A percentile compares a stretch with the other conserved stretches of the same genome.
Conservation (phyloP, 1,140 invertebrate genomes). For the Aphaenogaster floridana region DNA sequence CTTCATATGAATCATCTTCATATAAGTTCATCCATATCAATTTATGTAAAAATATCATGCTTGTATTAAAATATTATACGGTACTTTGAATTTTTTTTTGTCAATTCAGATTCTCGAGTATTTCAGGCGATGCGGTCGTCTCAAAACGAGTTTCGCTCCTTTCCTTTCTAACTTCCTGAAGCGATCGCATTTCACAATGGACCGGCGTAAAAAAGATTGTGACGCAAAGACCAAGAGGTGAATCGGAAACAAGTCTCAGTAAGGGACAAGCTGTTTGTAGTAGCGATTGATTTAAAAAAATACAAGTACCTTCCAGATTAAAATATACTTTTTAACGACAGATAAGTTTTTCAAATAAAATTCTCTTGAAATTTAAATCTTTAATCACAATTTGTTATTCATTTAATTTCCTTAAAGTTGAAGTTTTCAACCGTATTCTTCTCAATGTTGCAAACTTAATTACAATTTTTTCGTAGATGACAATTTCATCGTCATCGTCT, state of each 20-base stretch:
- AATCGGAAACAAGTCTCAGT: not conserved
- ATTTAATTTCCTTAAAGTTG: not conserved
- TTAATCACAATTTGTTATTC: not conserved
- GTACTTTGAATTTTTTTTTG: too few relatives aligned
- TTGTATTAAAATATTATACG: not conserved
- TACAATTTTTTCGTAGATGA: not conserved
- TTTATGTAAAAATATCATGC: not conserved
- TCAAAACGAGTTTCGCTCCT: conserved; percentile 12
- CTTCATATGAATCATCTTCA: not conserved
- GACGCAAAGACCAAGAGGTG: not conserved
- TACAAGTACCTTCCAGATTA: not conserved
- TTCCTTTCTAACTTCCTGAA: conserved; percentile 25
- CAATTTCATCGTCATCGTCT: not conserved
- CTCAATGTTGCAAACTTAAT: conserved; percentile 1
- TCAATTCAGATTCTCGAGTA: not conserved
- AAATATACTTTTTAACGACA: not conserved
- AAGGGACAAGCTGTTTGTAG: not conserved
- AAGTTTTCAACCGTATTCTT: not conserved
- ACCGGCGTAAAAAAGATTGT: not conserved
- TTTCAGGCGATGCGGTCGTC: not conserved
- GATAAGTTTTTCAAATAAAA: not conserved
- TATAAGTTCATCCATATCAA: not conserved
- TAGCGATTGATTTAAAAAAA: not conserved
- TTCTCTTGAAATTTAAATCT: not conserved
- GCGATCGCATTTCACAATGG: not conserved